Conservation (phyloP, 2,888 invertebrate genomes). For the Geophilus truncorum region DNA sequence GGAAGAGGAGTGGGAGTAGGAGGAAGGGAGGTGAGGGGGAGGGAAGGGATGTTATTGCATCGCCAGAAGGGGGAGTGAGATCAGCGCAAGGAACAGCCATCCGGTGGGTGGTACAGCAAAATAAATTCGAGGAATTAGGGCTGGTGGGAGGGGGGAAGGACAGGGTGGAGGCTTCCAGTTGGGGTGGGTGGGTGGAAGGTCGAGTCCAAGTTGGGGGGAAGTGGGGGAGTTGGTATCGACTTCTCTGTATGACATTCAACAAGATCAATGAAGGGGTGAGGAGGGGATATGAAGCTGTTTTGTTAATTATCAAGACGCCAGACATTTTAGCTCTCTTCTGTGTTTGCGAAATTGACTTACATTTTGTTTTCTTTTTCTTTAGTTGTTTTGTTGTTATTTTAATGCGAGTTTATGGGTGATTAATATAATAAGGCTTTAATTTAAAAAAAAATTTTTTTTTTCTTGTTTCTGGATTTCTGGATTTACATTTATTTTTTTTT, state of each 20-base stretch:
- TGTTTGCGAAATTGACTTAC: background rate
- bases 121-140: slow-evolving; percentile 27
- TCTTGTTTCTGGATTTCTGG: too few species aligned
- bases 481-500: too few species aligned
- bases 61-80: background rate
- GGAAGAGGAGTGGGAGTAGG: background rate
- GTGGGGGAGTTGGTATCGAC: slow-evolving; percentile 2
- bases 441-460: too few species aligned
- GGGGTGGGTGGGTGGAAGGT: slow-evolving; percentile 26
- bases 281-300: slow-evolving; percentile 1
- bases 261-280: slow-evolving; percentile 11
- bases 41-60: slow-evolving; percentile 3
- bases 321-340: background rate
- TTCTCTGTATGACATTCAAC: slow-evolving; percentile 1
- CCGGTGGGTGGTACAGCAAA: slow-evolving; percentile 28
- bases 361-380: background rate
- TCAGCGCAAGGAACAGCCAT: background rate
- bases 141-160: slow-evolving; percentile 22
- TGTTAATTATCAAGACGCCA: slow-evolving; percentile 2
- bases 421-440: too few species aligned
- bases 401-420: background rate
- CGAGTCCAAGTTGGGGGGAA: background rate
- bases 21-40: background rate
- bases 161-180: slow-evolving; percentile 18
- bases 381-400: background rate